phyloP scores from a whole-genome alignment of 2,113 vertebrate species.

The Merops nubicus region DNA sequence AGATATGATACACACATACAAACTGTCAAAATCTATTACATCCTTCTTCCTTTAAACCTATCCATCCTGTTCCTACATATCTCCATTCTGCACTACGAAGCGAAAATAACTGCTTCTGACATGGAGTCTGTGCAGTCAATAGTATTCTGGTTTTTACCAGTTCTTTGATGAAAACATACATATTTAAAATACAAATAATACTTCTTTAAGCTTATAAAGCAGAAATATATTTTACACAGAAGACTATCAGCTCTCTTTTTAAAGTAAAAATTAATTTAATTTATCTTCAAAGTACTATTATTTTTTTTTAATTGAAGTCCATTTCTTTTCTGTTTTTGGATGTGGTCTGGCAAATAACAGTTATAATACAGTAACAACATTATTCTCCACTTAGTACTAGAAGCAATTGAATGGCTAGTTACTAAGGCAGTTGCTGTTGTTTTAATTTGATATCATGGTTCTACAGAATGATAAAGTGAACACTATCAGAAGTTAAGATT shows the following conservation, averaged over 20 bases:
- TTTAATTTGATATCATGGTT: background rate
- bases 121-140: background rate
- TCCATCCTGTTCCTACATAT: background rate
- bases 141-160: background rate
- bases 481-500: background rate
- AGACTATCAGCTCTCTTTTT: background rate
- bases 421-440: background rate
- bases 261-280: background rate
- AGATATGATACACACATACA: background rate
- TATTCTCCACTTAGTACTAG: background rate
- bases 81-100: background rate
- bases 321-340: background rate
- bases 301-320: background rate
- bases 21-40: background rate
- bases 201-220: background rate
- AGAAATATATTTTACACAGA: background rate
- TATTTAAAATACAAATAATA: background rate
- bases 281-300: background rate
- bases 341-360: background rate
- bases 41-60: background rate
- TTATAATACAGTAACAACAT: background rate
- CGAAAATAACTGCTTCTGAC: background rate
- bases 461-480: background rate
- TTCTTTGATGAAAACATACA: background rate
- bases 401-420: background rate